Evolutionary conservation across 2,113 vertebrate species (phyloP).

Genomic region (Pungitius pungitius): DNA sequence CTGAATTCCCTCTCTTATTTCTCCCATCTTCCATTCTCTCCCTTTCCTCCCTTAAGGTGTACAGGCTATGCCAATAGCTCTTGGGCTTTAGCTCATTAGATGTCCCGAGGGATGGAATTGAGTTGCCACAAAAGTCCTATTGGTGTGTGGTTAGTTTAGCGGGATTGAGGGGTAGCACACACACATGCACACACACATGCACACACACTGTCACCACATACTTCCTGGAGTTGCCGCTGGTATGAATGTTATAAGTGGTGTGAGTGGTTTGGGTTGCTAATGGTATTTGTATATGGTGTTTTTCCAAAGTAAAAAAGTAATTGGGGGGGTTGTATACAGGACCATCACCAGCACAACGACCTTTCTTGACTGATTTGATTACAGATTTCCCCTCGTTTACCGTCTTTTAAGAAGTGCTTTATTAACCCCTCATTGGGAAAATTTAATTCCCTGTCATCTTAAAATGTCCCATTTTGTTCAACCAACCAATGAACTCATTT

Average conservation of each 20-base stretch:
- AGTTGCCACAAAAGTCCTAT: conserved; percentile 9
- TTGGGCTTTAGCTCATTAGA: conserved; percentile 13
- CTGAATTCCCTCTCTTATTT: neutral
- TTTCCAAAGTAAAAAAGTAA: neutral
- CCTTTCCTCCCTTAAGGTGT: neutral
- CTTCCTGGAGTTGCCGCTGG: neutral
- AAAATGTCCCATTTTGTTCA: neutral
- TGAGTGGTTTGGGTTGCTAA: neutral
- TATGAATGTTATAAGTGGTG: neutral
- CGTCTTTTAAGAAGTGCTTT: neutral
- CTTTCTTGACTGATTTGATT: neutral
- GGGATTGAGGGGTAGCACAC: neutral
- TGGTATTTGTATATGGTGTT: neutral
- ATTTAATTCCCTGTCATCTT: neutral
- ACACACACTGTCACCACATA: neutral
- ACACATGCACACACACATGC: neutral
- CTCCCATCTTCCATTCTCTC: neutral
- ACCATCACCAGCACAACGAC: neutral
- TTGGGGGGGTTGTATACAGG: neutral
- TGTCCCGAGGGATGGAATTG: conserved; percentile 28
- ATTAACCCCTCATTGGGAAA: neutral
- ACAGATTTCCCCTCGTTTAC: neutral
- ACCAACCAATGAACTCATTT: neutral
- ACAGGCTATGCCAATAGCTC: conserved; percentile 31
- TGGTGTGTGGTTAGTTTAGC: conserved; percentile 33